phyloP scores from a whole-genome alignment of 2,797 vertebrate species.

The Cryptoprocta ferox region DNA sequence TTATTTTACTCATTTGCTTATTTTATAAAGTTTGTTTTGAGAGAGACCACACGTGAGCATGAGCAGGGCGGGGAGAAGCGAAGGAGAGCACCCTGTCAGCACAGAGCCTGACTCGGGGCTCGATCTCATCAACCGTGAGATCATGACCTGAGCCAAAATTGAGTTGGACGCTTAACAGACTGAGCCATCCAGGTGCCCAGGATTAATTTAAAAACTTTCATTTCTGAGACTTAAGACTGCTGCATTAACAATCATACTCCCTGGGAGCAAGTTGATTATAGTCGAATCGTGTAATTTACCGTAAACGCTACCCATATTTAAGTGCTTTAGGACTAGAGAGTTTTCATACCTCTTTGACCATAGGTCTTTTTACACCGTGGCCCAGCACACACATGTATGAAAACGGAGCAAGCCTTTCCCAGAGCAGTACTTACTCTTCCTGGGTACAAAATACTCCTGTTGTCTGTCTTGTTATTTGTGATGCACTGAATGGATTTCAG shows the following conservation, averaged over 20 bases:
- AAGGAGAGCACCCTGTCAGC: no score
- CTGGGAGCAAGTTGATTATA: background rate
- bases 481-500: background rate
- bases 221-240: background rate
- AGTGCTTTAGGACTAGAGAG: background rate
- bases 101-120: no score
- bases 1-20: accelerated
- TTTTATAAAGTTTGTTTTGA: no score
- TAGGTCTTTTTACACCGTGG: background rate
- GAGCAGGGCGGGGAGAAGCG: no score
- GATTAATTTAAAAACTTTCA: background rate
- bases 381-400: background rate
- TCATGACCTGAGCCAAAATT: no score
- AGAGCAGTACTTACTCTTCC: background rate
- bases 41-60: no score
- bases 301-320: background rate
- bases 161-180: no score
- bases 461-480: background rate
- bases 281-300: background rate
- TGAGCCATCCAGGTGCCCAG: no score
- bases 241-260: accelerated
- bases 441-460: background rate
- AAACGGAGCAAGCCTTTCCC: background rate
- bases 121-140: no score
- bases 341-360: background rate